Evolutionary conservation across 2,888 invertebrate genomes (phyloP), one percentile per base, ranked within the genome.

Genomic region (Desoria tigrina): DNA sequence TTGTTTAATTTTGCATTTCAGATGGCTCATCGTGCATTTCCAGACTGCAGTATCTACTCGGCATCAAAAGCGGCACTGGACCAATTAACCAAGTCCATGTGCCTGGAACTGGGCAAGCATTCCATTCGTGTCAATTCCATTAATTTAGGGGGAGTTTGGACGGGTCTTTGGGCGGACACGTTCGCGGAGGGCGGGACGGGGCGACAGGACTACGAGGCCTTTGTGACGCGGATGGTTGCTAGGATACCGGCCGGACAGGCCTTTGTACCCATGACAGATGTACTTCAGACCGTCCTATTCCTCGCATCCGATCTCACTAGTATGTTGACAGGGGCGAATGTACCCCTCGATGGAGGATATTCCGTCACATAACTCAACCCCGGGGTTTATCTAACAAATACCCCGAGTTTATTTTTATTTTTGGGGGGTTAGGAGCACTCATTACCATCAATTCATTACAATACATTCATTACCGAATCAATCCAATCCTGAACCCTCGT

Each of bases 271-370:
- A 79, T 80, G 39, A 79, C 81, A 24, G 83, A 84, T 67, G 82
- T 83, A n/a, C 80, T 81, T n/a, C 77, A 81, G 60, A 79, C 81
- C 0, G 77, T 82, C 21, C 56, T 83, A 28, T 84, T 80, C 74
- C 77, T 84, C 28, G 79, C 83, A 24, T 81, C 81, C 64, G 81
- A 83, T 67, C 78, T 79, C 59, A 78, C 83, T 3, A 75, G 77
- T 16, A 81, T 82, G 80, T 80, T 83, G 24, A 81, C 79, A 45
- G 83, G 83, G 4, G 76, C 77, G 9, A 70, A 74, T 45, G 63
- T 83, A 23, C 80, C 81, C 1, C 77, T 82, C 39, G 82, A 82
- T 70, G 82, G 82, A 11, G 82, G 82, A 32, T 80, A 78, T 55
- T 68, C 73, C 28, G 74, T 72, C 24, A 66, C 72, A 0, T 73